Conservation (phyloP, 1,140 invertebrate species). For the Drosophila oshimai region DNA sequence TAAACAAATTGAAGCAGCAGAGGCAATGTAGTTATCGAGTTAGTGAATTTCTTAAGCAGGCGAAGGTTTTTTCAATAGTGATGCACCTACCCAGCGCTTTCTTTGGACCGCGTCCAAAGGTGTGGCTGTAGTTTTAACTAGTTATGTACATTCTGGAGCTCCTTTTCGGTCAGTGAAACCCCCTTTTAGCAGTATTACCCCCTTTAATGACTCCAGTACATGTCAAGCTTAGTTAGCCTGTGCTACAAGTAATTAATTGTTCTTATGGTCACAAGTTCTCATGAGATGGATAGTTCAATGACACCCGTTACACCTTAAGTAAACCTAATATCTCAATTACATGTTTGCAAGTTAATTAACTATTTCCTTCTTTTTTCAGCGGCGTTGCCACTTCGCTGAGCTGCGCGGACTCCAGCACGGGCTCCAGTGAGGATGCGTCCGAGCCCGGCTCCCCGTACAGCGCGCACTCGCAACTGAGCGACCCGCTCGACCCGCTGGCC, state of each 20-base stretch:
- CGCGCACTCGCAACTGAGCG: conserved; percentile 83
- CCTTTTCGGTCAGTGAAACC: background rate
- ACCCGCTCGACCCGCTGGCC: conserved; percentile 46
- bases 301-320: too few relatives aligned
- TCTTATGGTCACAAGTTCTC: too few relatives aligned
- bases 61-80: background rate
- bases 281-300: too few relatives aligned
- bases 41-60: conserved; percentile 14
- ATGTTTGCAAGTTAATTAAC: too few relatives aligned
- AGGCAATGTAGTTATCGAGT: conserved; percentile 14
- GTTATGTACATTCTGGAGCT: too few relatives aligned
- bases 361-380: conserved; percentile 82
- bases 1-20: conserved; percentile 30
- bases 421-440: conserved; percentile 89
- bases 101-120: conserved; percentile 11
- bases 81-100: background rate
- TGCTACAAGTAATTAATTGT: too few relatives aligned
- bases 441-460: conserved; percentile 92
- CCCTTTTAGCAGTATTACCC: background rate
- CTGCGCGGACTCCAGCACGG: conserved; percentile 87
- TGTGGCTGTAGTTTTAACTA: conserved; percentile 31
- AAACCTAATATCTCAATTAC: too few relatives aligned
- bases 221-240: too few relatives aligned
- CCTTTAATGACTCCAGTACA: background rate
- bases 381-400: conserved; percentile 87